phyloP scores from a whole-genome alignment of 1,140 invertebrate genomes.

The Calephelis virginiensis region DNA sequence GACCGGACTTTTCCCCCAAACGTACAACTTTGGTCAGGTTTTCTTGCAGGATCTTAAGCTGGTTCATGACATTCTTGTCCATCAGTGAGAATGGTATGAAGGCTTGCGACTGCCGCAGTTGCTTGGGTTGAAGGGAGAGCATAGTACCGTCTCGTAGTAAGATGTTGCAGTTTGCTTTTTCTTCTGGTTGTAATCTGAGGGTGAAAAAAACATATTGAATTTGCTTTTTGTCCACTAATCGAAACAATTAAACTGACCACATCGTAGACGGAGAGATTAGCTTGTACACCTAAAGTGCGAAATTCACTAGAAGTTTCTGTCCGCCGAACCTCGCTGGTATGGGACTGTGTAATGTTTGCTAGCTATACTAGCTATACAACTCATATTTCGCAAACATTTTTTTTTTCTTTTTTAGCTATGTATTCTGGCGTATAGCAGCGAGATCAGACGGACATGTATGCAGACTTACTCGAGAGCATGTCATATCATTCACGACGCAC shows the following conservation, averaged over 20 bases:
- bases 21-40: slow-evolving; percentile 79
- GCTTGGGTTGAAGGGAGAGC: slow-evolving; percentile 80
- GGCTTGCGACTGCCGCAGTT: slow-evolving; percentile 77
- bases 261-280: too few species aligned
- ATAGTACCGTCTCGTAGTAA: slow-evolving; percentile 80
- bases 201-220: slow-evolving; percentile 24
- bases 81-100: slow-evolving; percentile 76
- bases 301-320: too few species aligned
- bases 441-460: too few species aligned
- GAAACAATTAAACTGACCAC: slow-evolving; percentile 31
- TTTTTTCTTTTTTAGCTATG: too few species aligned
- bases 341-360: too few species aligned
- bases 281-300: too few species aligned
- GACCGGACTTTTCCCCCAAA: slow-evolving; percentile 50
- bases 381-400: too few species aligned
- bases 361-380: too few species aligned
- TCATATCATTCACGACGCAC: too few species aligned
- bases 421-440: too few species aligned
- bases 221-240: neutral
- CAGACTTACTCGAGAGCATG: too few species aligned
- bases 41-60: slow-evolving; percentile 79
- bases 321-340: too few species aligned
- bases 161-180: slow-evolving; percentile 82
- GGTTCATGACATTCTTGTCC: slow-evolving; percentile 71
- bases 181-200: slow-evolving; percentile 67